These are phyloP conservation scores for Papilio gigon DNA, from an alignment of 2,888 invertebrate species.

Conservation along the genomic window DNA sequence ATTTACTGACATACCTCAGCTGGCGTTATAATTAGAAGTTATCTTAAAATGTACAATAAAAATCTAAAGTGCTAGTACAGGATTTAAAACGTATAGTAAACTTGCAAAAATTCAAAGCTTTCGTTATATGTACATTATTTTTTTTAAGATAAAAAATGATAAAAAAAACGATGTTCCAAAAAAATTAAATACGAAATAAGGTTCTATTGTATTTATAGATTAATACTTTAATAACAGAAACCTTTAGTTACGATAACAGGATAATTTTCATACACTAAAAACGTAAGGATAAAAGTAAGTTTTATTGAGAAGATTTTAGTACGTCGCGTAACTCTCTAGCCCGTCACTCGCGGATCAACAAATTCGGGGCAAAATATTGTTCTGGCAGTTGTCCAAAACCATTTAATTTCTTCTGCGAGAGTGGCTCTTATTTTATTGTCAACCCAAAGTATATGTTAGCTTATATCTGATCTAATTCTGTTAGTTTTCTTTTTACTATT, in stretches of 20 bases:
- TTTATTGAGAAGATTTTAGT: constrained; percentile 31
- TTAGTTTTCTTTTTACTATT: neutral
- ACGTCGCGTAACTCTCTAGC: constrained; percentile 31
- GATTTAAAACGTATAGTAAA: too few relatives aligned
- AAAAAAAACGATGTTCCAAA: too few relatives aligned
- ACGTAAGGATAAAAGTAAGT: constrained; percentile 22
- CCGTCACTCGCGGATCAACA: constrained; percentile 35
- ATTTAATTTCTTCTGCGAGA: constrained; percentile 38
- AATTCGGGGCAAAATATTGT: constrained; percentile 38
- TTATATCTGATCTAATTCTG: neutral
- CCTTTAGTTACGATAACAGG: neutral
- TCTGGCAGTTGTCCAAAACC: constrained; percentile 34
- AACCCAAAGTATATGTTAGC: constrained; percentile 28
- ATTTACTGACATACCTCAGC: too few relatives aligned
- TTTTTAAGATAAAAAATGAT: too few relatives aligned
- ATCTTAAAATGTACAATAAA: too few relatives aligned
- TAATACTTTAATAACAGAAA: neutral
- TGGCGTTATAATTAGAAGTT: too few relatives aligned
- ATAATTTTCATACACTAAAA: neutral
- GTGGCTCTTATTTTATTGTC: constrained; percentile 37
- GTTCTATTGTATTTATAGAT: too few relatives aligned
- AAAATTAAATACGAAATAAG: too few relatives aligned
- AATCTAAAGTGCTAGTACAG: too few relatives aligned
- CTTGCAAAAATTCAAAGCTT: too few relatives aligned
- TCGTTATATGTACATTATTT: too few relatives aligned